Conservation (phyloP, 2,113 vertebrate genomes). For the Pygoscelis adeliae region DNA sequence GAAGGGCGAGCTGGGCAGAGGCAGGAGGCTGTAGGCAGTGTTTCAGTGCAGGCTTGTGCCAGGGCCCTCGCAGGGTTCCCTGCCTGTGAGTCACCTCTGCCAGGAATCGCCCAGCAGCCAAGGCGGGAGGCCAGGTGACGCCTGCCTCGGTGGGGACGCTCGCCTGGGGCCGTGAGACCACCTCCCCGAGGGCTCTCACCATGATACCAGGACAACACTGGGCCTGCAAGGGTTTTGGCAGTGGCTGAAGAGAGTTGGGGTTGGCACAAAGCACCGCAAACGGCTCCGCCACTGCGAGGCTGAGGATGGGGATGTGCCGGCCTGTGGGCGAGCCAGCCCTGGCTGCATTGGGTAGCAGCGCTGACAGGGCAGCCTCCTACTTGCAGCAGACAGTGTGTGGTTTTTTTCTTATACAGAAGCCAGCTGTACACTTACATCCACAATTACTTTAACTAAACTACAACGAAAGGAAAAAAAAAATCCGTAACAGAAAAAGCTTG, state of each 20-base stretch:
- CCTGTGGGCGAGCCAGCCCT: background rate
- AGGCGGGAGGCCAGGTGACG: background rate
- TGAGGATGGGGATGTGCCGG: background rate
- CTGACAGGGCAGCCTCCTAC: background rate
- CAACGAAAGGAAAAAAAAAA: background rate
- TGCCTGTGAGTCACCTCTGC: background rate
- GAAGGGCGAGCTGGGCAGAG: slow-evolving; percentile 31
- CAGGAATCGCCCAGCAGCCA: background rate
- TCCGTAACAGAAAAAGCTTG: background rate
- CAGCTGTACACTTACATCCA: background rate
- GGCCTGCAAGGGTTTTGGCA: background rate
- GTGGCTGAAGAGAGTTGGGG: background rate
- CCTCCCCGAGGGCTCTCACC: background rate
- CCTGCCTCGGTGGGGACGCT: rapidly evolving
- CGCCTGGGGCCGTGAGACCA: background rate
- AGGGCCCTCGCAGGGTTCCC: background rate
- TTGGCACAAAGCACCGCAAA: background rate
- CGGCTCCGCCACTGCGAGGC: rapidly evolving
- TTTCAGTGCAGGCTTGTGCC: background rate
- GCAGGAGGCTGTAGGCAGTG: slow-evolving; percentile 1
- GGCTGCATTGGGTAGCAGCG: rapidly evolving
- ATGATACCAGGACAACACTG: rapidly evolving
- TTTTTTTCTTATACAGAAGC: background rate
- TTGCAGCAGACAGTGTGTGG: rapidly evolving
- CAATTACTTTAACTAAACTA: background rate